Percentiles rank a stretch among this genome's conserved stretches.
Evolutionary conservation across 2,888 invertebrate species (phyloP).

Genomic region (Toxonevra muliebris): DNA sequence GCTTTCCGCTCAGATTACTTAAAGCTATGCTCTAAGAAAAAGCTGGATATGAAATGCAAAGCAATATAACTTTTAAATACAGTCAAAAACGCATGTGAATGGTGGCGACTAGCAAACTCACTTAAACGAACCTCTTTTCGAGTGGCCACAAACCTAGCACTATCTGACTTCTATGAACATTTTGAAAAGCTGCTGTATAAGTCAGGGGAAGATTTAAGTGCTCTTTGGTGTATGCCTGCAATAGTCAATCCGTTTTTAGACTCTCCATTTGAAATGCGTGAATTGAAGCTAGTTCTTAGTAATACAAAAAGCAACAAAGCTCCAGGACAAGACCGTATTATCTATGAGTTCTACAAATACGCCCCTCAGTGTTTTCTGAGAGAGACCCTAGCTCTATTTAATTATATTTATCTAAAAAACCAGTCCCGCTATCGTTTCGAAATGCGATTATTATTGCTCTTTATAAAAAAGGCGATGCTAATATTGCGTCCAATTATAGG

Average conservation of each 20-base stretch:
- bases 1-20: no score
- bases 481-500: constrained; percentile 7
- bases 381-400: not conserved
- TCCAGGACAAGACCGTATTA: constrained; percentile 3
- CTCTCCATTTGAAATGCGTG: constrained; percentile 1
- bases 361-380: not conserved
- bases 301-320: constrained; percentile 3
- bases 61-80: no score
- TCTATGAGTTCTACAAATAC: constrained; percentile 8
- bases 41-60: no score
- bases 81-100: no score
- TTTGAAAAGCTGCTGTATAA: no score
- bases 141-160: no score
- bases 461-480: constrained; percentile 20
- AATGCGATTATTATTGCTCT: constrained; percentile 10
- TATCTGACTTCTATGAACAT: no score
- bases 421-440: constrained; percentile 3
- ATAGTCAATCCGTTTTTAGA: not conserved
- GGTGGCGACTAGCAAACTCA: no score
- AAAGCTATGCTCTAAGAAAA: no score
- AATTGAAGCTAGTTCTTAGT: not conserved
- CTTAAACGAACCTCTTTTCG: no score
- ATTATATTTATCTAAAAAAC: not conserved
- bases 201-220: no score
- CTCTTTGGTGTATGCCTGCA: no score